A percentile compares a stretch with the other conserved stretches of the same genome.
Evolutionary conservation across 2,888 invertebrate genomes (phyloP).

Genomic region (Polyommatus icarus): DNA sequence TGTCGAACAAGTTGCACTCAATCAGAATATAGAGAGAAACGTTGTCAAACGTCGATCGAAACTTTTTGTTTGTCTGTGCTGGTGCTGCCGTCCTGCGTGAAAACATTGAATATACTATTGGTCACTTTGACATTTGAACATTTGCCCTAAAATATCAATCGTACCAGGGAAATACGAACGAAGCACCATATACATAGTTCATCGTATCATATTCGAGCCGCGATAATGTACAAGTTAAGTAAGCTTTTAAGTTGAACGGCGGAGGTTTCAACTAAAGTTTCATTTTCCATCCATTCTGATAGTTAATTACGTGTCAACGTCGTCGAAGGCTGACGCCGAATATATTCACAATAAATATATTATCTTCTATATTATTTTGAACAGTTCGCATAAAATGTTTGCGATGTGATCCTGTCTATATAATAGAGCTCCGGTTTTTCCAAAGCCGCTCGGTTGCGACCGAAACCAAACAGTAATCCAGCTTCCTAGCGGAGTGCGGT

Average conservation of each 20-base stretch:
- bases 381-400: not conserved
- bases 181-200: too few relatives aligned
- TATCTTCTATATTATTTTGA: not conserved
- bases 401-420: not conserved
- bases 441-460: not conserved
- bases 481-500: constrained; percentile 22
- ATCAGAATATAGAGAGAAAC: too few relatives aligned
- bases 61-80: too few relatives aligned
- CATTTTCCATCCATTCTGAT: constrained; percentile 55
- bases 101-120: not conserved
- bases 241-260: not conserved
- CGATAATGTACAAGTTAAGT: not conserved
- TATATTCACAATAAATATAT: not conserved
- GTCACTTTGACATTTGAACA: not conserved
- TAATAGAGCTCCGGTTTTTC: not conserved
- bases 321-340: constrained; percentile 46
- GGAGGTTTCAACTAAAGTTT: constrained; percentile 17
- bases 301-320: constrained; percentile 72
- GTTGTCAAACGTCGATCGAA: too few relatives aligned
- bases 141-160: not conserved
- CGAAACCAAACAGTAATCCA: constrained; percentile 21
- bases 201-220: not conserved
- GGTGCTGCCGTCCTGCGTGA: too few relatives aligned
- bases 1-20: too few relatives aligned
- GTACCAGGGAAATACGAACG: not conserved